Conservation (phyloP, 2,113 vertebrate genomes). For the Ursus arctos region DNA sequence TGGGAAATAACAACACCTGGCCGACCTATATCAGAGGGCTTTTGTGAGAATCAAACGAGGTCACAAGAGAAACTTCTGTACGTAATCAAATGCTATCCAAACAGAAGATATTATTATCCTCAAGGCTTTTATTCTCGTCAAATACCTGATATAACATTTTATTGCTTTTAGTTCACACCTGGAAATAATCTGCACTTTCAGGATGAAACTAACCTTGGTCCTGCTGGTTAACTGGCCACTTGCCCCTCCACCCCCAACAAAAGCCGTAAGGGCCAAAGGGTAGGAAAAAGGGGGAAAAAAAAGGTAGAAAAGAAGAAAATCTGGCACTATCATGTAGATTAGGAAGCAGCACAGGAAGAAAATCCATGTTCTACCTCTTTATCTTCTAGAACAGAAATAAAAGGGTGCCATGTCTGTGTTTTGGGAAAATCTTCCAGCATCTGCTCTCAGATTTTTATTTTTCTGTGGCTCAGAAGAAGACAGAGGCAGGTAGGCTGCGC, state of each 20-base stretch:
- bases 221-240: neutral
- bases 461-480: neutral
- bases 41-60: constrained; percentile 14
- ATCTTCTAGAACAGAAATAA: constrained; percentile 6
- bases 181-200: constrained; percentile 38
- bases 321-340: neutral
- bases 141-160: constrained; percentile 18
- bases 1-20: neutral
- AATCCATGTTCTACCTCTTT: neutral
- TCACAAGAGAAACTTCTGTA: neutral
- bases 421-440: neutral
- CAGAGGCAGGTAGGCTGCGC: neutral
- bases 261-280: neutral
- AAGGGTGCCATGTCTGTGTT: neutral
- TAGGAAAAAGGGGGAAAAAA: neutral
- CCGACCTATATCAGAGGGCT: neutral
- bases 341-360: neutral
- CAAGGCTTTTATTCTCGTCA: constrained; percentile 41
- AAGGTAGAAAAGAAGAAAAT: neutral
- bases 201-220: neutral
- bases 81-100: constrained; percentile 14
- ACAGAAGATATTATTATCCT: neutral
- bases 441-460: neutral
- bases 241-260: neutral
- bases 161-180: neutral